Conservation (phyloP, 2,113 vertebrate species). For the Cygnus buccinator region DNA sequence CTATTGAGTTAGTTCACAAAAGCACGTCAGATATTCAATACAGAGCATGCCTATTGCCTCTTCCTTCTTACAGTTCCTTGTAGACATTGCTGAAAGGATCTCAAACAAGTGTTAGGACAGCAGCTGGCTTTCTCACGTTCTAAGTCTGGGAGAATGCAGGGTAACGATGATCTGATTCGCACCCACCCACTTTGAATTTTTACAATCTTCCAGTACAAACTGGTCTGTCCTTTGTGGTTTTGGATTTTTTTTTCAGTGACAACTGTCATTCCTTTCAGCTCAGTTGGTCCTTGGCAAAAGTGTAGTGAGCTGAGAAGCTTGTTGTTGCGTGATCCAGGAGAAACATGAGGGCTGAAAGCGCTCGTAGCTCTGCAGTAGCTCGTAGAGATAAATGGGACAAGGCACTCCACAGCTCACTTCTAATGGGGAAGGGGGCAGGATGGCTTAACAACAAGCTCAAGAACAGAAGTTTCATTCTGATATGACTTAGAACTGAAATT, state of each 20-base stretch:
- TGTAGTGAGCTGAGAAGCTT: neutral
- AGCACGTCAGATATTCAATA: neutral
- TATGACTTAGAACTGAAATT: neutral
- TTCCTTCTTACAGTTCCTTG: neutral
- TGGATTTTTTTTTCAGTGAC: neutral
- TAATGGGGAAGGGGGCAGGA: neutral
- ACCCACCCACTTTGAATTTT: neutral
- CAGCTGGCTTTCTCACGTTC: neutral
- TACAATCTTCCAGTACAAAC: neutral
- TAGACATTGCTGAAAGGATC: neutral
- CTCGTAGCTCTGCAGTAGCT: neutral
- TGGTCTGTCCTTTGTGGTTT: neutral
- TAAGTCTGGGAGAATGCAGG: neutral
- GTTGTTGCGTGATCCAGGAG: fast-evolving
- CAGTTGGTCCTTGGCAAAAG: neutral
- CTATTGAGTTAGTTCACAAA: neutral
- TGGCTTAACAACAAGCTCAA: neutral
- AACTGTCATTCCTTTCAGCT: neutral
- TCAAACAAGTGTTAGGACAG: neutral
- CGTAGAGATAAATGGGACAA: neutral
- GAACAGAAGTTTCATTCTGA: neutral
- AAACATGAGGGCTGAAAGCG: fast-evolving
- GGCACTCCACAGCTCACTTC: neutral
- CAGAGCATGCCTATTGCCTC: neutral
- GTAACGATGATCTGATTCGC: neutral